These are phyloP conservation scores for Xiphias gladius DNA, from an alignment of 2,113 vertebrate species.

Conservation along the genomic window DNA sequence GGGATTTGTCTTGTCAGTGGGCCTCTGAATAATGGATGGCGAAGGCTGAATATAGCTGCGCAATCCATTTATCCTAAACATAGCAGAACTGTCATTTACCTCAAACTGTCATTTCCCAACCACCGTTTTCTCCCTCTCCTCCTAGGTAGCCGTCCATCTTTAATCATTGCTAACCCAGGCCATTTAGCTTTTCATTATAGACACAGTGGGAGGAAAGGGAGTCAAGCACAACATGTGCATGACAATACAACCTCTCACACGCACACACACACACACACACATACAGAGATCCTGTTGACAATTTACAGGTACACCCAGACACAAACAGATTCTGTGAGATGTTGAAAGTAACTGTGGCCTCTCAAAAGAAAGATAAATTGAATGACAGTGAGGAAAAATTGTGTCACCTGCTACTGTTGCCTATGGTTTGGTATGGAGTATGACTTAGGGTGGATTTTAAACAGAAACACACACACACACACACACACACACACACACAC, in stretches of 20 bases:
- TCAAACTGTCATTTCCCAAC: conserved; percentile 66
- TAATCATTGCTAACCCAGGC: conserved; percentile 68
- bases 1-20: conserved; percentile 64
- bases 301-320: conserved; percentile 27
- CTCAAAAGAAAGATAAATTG: conserved; percentile 15
- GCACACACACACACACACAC: not conserved
- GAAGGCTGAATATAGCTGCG: conserved; percentile 69
- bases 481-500: conserved; percentile 17
- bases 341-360: conserved; percentile 17
- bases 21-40: conserved; percentile 75
- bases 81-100: conserved; percentile 73
- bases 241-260: conserved; percentile 12
- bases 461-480: conserved; percentile 29
- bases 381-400: conserved; percentile 27
- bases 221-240: conserved; percentile 37
- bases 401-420: conserved; percentile 10
- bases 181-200: conserved; percentile 74
- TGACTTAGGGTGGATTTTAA: conserved; percentile 16
- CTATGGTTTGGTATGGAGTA: conserved; percentile 4
- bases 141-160: conserved; percentile 64
- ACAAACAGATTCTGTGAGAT: conserved; percentile 18
- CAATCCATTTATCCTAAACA: conserved; percentile 76
- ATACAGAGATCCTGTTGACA: conserved; percentile 5
- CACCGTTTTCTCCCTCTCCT: conserved; percentile 48
- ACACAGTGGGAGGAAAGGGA: conserved; percentile 57